These are phyloP conservation scores for Cossypha heuglini DNA, from an alignment of 2,797 vertebrate genomes.

Conservation along the genomic window DNA sequence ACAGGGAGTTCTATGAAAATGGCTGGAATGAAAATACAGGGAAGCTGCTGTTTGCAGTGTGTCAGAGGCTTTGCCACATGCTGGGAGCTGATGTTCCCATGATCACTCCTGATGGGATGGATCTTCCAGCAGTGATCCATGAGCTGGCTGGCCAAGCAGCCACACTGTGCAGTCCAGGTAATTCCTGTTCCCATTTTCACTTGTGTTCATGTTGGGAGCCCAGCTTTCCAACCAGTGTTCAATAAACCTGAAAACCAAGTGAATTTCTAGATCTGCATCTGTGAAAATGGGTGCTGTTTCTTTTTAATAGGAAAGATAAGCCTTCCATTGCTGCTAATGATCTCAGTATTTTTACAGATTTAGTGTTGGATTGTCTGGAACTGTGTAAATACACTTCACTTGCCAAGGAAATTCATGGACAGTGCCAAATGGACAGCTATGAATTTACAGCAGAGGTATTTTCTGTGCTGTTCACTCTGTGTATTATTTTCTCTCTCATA, in stretches of 20 bases:
- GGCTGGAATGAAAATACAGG: conserved; percentile 82
- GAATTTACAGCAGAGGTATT: conserved; percentile 87
- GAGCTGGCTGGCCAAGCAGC: conserved; percentile 86
- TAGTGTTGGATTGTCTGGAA: conserved; percentile 89
- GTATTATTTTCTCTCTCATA: neutral
- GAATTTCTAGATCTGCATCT: neutral
- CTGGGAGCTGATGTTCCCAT: conserved; percentile 84
- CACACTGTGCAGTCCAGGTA: conserved; percentile 89
- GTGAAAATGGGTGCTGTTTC: neutral
- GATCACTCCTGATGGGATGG: conserved; percentile 78
- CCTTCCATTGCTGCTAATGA: neutral
- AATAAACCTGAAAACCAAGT: neutral
- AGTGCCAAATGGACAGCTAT: conserved; percentile 91
- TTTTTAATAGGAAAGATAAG: neutral
- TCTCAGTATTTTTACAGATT: conserved; percentile 75
- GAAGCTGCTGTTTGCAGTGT: conserved; percentile 82
- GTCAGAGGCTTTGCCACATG: conserved; percentile 89
- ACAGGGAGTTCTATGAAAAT: conserved; percentile 74
- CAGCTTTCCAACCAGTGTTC: neutral
- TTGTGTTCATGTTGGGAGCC: neutral
- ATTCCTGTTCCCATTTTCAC: neutral
- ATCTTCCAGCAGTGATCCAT: conserved; percentile 86
- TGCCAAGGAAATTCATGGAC: conserved; percentile 89
- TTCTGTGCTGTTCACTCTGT: neutral
- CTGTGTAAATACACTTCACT: conserved; percentile 88